phyloP scores from a whole-genome alignment of 2,888 invertebrate genomes.

The Stenolophus ochropezus region DNA sequence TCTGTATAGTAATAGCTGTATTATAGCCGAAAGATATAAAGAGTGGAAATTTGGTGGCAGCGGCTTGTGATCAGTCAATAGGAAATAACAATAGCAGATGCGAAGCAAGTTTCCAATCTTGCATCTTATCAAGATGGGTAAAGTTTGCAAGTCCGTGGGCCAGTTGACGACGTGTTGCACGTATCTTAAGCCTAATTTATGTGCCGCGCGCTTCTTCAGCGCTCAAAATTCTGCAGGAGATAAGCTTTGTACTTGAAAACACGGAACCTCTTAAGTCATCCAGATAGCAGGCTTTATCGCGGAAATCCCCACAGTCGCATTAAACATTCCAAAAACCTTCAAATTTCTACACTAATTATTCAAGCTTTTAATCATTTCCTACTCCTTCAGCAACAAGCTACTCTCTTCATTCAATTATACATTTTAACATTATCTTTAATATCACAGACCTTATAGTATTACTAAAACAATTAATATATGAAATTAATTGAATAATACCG shows the following conservation, averaged over 20 bases:
- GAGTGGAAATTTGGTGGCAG: neutral
- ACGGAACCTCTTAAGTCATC: neutral
- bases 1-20: too few relatives aligned
- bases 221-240: neutral
- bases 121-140: neutral
- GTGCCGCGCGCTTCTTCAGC: slow-evolving; percentile 1
- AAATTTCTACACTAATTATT: neutral
- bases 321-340: neutral
- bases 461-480: too few relatives aligned
- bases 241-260: slow-evolving; percentile 16
- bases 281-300: neutral
- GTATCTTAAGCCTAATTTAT: slow-evolving; percentile 35
- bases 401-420: too few relatives aligned
- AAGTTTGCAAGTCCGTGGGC: neutral
- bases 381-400: neutral
- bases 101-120: neutral
- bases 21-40: too few relatives aligned
- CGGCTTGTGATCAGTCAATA: neutral
- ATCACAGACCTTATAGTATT: too few relatives aligned
- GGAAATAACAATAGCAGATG: neutral
- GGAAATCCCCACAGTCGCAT: neutral
- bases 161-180: slow-evolving; percentile 11
- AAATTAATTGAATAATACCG: too few relatives aligned
- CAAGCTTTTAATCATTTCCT: neutral
- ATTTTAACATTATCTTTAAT: too few relatives aligned